Base-by-base conservation (phyloP, 2,888 invertebrate genomes). In the Lasioglossum malachurum region DNA sequence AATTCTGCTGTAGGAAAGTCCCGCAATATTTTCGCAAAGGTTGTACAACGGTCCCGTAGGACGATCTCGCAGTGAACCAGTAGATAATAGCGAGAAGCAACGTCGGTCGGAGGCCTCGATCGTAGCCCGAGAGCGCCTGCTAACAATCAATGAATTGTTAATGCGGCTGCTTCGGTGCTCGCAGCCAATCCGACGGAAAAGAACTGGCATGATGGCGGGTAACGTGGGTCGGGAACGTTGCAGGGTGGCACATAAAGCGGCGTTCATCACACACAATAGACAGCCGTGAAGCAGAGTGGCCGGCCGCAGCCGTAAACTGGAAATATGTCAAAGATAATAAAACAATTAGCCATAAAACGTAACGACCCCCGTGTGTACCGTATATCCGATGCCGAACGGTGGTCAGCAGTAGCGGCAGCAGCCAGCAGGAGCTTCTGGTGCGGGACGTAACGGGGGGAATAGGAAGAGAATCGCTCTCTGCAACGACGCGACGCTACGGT, bases 261-360 rank as follows among this genome's bases (percentile, higher is more conserved):
- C 93, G 94, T 94, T 94, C 95, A 94, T 94, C 93, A 93, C 92
- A 91, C 92, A 94, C 94, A 94, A 95, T 94, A 94, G 94, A 94
- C 94, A 94, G 93, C 92, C 93, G 93, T 92, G 94, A 94, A 93
- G 94, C 92, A 93, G 93, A 94, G 94, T 74, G 73, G 67, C 67
- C 91, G 88, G 92, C 92, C 92, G 92, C 91, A 92, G 94, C 93
- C 94, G 93, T 95, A 95, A 95, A 95, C 94, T 94, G 94, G 93
- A 95, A 95, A 95, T 95, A 95, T 95, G 95, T 95, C 95, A 95
- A 95, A 95, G 95, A 95, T 95, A 95, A 95, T 95, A 95, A 95
- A 95, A 95, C 95, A 95, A 95, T 95, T 95, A 95, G 95, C 95
- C 94, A 95, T 95, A 95, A 95, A 95, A 95, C 94, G 93, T 95